Conservation (phyloP, 1,140 invertebrate genomes). For the Charaxes varanes region DNA sequence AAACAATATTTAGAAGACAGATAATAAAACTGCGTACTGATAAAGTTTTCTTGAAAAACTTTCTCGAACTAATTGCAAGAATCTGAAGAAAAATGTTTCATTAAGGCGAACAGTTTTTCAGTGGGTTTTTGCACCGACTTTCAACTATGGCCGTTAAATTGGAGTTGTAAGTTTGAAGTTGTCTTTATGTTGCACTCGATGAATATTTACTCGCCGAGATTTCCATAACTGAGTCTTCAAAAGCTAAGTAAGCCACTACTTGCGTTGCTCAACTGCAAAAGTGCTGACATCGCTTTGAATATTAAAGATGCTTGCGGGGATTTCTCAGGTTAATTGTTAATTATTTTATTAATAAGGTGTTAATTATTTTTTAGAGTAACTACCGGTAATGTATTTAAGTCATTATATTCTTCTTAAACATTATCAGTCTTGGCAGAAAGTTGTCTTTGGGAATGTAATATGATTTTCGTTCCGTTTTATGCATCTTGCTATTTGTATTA, state of each 20-base stretch:
- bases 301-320: too few relatives aligned
- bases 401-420: too few relatives aligned
- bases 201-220: constrained; percentile 4
- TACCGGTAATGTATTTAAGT: too few relatives aligned
- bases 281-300: not conserved
- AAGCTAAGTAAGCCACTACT: constrained; percentile 4
- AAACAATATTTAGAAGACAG: not conserved
- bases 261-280: not conserved
- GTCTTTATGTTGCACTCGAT: constrained; percentile 5
- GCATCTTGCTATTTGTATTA: too few relatives aligned
- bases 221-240: constrained; percentile 5
- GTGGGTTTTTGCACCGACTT: constrained; percentile 2
- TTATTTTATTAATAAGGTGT: too few relatives aligned
- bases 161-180: constrained; percentile 7
- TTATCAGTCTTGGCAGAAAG: too few relatives aligned
- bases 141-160: constrained; percentile 7
- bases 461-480: too few relatives aligned
- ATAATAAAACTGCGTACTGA: too few relatives aligned
- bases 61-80: constrained; percentile 6
- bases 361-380: too few relatives aligned
- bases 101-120: constrained; percentile 7
- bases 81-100: constrained; percentile 8
- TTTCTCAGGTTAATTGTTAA: too few relatives aligned
- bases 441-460: too few relatives aligned
- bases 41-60: too few relatives aligned